Conservation (phyloP, 2,113 vertebrate species). For the Ahaetulla prasina region DNA sequence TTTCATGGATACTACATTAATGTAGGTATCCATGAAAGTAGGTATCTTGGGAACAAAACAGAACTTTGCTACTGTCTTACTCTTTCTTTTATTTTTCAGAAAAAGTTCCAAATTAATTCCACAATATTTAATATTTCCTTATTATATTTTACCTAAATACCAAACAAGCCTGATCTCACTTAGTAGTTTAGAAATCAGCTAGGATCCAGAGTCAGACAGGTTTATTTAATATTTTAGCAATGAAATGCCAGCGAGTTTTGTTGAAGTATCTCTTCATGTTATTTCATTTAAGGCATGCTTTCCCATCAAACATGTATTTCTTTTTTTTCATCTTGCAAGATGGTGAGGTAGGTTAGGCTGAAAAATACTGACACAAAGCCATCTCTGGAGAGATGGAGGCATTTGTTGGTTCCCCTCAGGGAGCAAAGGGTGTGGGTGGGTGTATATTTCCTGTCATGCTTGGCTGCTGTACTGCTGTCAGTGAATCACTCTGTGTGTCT, state of each 20-base stretch:
- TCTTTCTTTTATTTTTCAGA: neutral
- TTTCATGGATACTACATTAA: neutral
- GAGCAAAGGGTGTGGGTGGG: neutral
- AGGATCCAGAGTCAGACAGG: neutral
- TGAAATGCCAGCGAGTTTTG: neutral
- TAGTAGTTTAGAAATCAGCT: neutral
- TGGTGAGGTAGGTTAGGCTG: neutral
- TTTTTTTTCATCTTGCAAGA: neutral
- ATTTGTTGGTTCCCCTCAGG: neutral
- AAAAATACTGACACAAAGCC: neutral
- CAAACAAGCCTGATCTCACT: neutral
- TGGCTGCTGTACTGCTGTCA: neutral
- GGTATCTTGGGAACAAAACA: neutral
- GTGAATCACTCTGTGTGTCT: neutral
- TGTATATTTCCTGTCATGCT: neutral
- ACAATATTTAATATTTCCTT: neutral
- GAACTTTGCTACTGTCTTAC: neutral
- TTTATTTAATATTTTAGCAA: neutral
- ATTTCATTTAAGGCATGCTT: neutral
- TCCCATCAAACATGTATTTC: neutral
- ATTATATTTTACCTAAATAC: neutral
- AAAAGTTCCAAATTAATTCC: neutral
- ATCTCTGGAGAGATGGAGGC: neutral
- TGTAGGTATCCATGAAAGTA: too few relatives aligned
- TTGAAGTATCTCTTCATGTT: neutral